Percentiles rank a stretch among this genome's conserved stretches.
These are phyloP conservation scores for Drosophila ercepeae DNA, from an alignment of 1,140 invertebrate genomes.

Conservation along the genomic window DNA sequence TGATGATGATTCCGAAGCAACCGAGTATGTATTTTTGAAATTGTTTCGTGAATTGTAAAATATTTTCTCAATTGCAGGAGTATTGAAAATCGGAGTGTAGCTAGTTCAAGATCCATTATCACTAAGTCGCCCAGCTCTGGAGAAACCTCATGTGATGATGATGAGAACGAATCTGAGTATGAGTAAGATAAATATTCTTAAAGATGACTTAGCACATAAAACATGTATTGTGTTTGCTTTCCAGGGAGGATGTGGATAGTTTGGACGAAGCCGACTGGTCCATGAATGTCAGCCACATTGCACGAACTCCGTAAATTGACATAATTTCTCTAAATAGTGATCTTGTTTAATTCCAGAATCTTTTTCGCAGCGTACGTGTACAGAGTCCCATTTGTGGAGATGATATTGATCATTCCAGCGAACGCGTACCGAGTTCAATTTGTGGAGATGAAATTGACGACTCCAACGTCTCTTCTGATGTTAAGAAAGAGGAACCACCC, in stretches of 20 bases:
- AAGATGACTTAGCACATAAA: neutral
- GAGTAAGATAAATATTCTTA: neutral
- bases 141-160: neutral
- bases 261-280: slow-evolving; percentile 43
- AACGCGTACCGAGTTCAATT: neutral
- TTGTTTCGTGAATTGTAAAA: neutral
- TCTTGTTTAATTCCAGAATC: too few species aligned
- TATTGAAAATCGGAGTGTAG: neutral
- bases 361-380: too few species aligned
- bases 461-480: neutral
- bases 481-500: neutral
- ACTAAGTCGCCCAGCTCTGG: neutral
- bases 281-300: slow-evolving; percentile 28
- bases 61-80: neutral
- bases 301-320: slow-evolving; percentile 30
- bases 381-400: too few species aligned
- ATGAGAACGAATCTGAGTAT: neutral
- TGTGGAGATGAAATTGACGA: neutral
- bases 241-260: slow-evolving; percentile 9
- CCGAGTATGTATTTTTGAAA: neutral
- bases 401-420: slow-evolving; percentile 1
- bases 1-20: slow-evolving; percentile 34
- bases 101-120: neutral
- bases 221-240: neutral
- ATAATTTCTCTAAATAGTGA: neutral